A percentile compares a stretch with the other conserved stretches of the same genome.
Evolutionary conservation across 2,797 vertebrate genomes (phyloP).

Genomic region (Dallia pectoralis): DNA sequence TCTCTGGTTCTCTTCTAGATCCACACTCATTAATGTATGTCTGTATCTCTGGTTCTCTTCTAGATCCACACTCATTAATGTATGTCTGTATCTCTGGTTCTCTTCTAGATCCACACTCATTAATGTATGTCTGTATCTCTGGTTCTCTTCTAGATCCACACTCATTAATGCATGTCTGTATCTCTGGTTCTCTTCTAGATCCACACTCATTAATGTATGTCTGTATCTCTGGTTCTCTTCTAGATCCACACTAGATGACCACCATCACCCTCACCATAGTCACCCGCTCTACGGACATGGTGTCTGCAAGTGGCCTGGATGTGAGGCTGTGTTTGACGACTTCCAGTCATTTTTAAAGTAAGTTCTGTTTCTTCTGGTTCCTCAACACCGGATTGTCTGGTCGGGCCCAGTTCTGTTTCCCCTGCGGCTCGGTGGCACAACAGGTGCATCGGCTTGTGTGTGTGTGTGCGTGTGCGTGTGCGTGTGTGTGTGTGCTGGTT

Average conservation of each 20-base stretch:
- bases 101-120: no score
- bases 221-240: conserved; percentile 13
- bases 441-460: conserved; percentile 63
- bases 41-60: no score
- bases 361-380: conserved; percentile 59
- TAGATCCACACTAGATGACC: conserved; percentile 89
- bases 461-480: background rate
- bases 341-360: conserved; percentile 98
- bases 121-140: no score
- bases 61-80: no score
- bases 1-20: no score
- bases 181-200: no score
- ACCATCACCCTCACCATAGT: conserved; percentile 75
- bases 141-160: no score
- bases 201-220: conserved; percentile 5
- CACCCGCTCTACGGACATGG: conserved; percentile 97
- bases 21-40: no score
- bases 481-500: conserved; percentile 44
- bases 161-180: no score
- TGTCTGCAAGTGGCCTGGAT: conserved; percentile 99
- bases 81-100: no score
- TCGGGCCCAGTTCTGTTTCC: conserved; percentile 42
- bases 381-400: background rate
- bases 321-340: conserved; percentile 96
- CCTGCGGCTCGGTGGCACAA: conserved; percentile 48